Conservation (phyloP, 2,797 vertebrate genomes). For the Acanthurus lineatus region DNA sequence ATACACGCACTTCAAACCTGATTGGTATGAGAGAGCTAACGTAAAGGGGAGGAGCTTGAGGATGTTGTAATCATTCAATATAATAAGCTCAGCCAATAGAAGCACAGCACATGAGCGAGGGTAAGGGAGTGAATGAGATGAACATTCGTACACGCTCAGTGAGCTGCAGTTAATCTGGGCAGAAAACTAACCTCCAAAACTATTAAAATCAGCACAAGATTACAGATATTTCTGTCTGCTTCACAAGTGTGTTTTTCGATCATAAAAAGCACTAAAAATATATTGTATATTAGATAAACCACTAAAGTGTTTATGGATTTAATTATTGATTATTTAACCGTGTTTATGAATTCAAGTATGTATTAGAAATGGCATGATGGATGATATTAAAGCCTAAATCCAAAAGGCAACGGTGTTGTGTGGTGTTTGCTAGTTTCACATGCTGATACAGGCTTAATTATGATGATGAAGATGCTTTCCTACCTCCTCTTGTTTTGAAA, state of each 20-base stretch:
- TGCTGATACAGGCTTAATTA: conserved; percentile 10
- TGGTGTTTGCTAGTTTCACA: neutral
- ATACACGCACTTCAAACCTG: conserved; percentile 34
- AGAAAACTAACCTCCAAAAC: conserved; percentile 8
- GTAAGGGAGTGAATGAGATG: conserved; percentile 41
- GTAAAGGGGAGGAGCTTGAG: conserved; percentile 47
- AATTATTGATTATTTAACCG: neutral
- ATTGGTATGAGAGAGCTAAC: conserved; percentile 45
- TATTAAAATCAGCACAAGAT: neutral
- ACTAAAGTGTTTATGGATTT: neutral
- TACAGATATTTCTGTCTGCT: neutral
- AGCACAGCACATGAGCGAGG: conserved; percentile 16
- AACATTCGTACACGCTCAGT: conserved; percentile 25
- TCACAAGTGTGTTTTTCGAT: neutral
- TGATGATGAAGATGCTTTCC: conserved; percentile 1
- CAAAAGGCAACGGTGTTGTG: neutral
- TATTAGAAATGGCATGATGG: neutral
- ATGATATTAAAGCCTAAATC: neutral
- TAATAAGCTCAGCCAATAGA: conserved; percentile 54
- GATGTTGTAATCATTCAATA: conserved; percentile 52
- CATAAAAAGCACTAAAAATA: neutral
- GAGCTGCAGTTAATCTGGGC: neutral
- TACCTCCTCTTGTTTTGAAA: conserved; percentile 93
- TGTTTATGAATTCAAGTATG: neutral
- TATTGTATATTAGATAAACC: neutral